Conservation (phyloP, 1,140 invertebrate genomes). For the Drosophila orosa region DNA sequence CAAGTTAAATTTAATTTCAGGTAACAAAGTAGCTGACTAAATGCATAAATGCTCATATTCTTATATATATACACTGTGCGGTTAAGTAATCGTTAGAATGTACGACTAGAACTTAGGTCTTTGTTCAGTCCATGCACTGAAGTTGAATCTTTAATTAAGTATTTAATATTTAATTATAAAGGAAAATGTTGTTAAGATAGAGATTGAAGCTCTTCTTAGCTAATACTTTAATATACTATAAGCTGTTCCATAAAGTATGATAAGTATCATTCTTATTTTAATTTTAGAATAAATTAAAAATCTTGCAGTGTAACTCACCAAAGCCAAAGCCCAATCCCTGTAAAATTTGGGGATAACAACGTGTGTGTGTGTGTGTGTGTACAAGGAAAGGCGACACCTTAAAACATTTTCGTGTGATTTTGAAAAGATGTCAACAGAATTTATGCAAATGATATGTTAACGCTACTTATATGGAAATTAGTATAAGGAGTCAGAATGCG, state of each 20-base stretch:
- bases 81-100: background rate
- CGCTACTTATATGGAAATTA: constrained; percentile 83
- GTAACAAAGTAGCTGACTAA: background rate
- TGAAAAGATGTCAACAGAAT: constrained; percentile 83
- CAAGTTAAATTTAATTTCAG: constrained; percentile 1
- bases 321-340: constrained; percentile 21
- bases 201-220: background rate
- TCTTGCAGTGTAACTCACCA: constrained; percentile 23
- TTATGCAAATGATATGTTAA: constrained; percentile 83
- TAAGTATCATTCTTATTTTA: background rate
- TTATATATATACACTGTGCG: background rate
- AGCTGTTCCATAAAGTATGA: background rate
- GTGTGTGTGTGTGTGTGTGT: constrained; percentile 39
- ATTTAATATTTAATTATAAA: background rate
- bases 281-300: background rate
- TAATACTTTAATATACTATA: background rate
- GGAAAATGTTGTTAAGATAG: background rate
- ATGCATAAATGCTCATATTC: background rate
- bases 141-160: background rate
- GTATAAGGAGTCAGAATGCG: constrained; percentile 80
- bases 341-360: constrained; percentile 49
- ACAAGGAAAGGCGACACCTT: constrained; percentile 63
- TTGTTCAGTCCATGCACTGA: background rate
- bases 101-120: background rate
- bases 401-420: constrained; percentile 82